A percentile compares a stretch with the other conserved stretches of the same genome.
These are phyloP conservation scores for Macaca nemestrina DNA, from an alignment of 2,113 vertebrate species.

Conservation along the genomic window DNA sequence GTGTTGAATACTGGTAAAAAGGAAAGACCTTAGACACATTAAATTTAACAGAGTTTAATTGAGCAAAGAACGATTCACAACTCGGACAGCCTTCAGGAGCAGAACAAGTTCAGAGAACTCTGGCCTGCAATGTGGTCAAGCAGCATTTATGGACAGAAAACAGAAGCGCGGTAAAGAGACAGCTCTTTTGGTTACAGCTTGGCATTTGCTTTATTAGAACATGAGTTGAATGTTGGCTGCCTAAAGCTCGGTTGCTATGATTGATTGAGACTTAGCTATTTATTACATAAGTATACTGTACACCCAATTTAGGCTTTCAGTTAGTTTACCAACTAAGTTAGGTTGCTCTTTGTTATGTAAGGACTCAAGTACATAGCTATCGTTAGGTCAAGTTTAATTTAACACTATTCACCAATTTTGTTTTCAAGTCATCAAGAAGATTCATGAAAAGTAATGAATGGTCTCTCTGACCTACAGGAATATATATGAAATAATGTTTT, in stretches of 20 bases:
- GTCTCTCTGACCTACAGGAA: neutral
- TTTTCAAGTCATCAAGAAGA: neutral
- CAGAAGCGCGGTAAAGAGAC: neutral
- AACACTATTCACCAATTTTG: neutral
- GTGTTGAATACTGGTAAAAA: neutral
- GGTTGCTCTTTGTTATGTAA: neutral
- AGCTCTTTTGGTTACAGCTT: neutral
- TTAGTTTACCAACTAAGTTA: neutral
- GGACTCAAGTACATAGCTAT: neutral
- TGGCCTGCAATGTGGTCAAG: neutral
- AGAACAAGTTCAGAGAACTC: neutral
- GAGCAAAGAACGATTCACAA: neutral
- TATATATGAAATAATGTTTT: neutral
- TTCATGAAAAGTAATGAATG: neutral
- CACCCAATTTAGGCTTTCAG: neutral
- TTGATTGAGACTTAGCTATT: neutral
- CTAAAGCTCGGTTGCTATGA: neutral
- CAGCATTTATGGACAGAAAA: neutral
- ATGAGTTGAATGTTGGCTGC: neutral
- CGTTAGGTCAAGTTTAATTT: neutral
- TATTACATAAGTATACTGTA: neutral
- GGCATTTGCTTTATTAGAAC: neutral
- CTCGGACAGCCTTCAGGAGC: neutral
- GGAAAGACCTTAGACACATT: neutral
- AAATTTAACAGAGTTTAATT: neutral